A percentile compares a stretch with the other conserved stretches of the same genome.
phyloP scores from a whole-genome alignment of 2,888 invertebrate species.

The Ceraclea dissimilis region DNA sequence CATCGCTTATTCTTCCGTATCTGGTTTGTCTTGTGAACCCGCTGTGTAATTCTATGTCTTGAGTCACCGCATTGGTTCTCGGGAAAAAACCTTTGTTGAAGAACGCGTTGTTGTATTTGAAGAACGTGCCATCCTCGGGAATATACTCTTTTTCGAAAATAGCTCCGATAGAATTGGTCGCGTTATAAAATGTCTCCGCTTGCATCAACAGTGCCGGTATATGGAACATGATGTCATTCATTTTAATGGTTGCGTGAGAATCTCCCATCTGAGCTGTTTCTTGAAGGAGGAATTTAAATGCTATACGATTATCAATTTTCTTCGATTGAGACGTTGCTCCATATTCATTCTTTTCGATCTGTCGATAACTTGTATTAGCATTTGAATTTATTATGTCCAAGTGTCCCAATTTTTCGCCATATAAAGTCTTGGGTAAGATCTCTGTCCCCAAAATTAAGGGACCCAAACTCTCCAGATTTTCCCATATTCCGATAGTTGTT shows the following conservation, averaged over 20 bases:
- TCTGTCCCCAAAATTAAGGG: neutral
- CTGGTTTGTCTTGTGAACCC: no score
- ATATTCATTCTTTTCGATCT: neutral
- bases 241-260: no score
- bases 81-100: neutral
- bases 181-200: constrained; percentile 9
- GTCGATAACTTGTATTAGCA: no score
- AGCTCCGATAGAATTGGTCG: constrained; percentile 11
- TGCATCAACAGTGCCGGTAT: constrained; percentile 9
- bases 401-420: neutral
- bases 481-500: constrained; percentile 17
- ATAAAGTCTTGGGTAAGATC: constrained; percentile 2
- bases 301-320: neutral
- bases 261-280: no score
- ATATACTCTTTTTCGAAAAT: constrained; percentile 9
- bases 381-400: neutral
- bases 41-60: no score
- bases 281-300: neutral
- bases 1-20: no score
- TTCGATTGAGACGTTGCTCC: neutral
- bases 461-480: constrained; percentile 1
- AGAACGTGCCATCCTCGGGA: constrained; percentile 2
- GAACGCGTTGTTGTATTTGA: constrained; percentile 4
- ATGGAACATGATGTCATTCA: constrained; percentile 2
- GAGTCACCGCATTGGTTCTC: no score